Percentiles rank a stretch among this genome's conserved stretches.
Conservation (phyloP, 1,140 invertebrate genomes). For the Kradibia gibbosae region DNA sequence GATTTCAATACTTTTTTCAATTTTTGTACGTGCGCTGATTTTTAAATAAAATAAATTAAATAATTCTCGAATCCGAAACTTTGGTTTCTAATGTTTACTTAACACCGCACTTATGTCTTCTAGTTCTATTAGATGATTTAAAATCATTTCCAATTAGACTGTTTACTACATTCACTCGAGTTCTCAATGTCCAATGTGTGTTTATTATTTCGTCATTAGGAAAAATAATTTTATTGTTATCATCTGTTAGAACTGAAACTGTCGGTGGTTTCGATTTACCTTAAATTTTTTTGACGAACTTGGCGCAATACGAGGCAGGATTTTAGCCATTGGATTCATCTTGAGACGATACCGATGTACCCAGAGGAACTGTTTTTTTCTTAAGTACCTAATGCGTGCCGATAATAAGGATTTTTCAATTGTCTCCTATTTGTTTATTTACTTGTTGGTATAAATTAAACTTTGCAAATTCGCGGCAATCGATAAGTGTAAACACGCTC, state of each 20-base stretch:
- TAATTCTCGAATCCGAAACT: neutral
- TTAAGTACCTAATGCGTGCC: neutral
- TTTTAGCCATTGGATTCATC: constrained; percentile 1
- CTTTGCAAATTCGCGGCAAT: neutral
- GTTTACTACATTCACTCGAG: neutral
- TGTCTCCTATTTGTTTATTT: neutral
- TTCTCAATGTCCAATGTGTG: neutral
- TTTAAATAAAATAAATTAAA: too few species aligned
- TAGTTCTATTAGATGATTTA: constrained; percentile 14
- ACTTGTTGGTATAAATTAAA: neutral
- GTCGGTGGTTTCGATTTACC: constrained; percentile 8
- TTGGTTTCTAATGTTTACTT: neutral
- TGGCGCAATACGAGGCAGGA: neutral
- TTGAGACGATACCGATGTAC: neutral
- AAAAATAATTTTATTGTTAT: constrained; percentile 16
- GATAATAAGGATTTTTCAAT: neutral
- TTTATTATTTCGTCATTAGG: neutral
- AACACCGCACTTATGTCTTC: neutral
- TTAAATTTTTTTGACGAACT: constrained; percentile 14
- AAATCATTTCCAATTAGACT: neutral
- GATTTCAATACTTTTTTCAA: neutral
- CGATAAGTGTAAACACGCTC: neutral
- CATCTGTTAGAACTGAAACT: neutral
- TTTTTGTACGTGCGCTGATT: neutral
- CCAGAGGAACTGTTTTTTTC: neutral